Percentiles rank a stretch among this genome's conserved stretches.
Conservation (phyloP, 2,888 invertebrate genomes). For the Agrotis clavis region DNA sequence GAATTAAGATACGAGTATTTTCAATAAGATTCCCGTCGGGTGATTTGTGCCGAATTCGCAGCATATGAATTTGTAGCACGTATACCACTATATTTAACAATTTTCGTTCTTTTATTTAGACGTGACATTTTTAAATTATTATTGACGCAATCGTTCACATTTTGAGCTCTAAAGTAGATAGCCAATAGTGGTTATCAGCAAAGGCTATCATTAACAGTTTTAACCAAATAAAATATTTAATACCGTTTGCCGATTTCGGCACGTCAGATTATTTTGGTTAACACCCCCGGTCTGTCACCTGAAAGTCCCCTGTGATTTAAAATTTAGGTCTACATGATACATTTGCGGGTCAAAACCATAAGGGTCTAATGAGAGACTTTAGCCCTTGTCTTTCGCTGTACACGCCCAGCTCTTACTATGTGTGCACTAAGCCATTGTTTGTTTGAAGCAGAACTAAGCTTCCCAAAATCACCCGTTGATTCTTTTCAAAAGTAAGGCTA, state of each 20-base stretch:
- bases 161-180: constrained; percentile 30
- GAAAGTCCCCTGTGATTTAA: background rate
- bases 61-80: background rate
- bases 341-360: background rate
- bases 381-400: background rate
- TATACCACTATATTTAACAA: background rate
- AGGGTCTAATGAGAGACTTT: background rate
- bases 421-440: background rate
- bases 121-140: constrained; percentile 6
- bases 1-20: background rate
- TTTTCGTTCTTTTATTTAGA: background rate
- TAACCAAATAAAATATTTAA: background rate
- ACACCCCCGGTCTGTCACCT: background rate
- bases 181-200: constrained; percentile 18
- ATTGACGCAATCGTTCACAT: constrained; percentile 13
- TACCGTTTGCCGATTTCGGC: background rate
- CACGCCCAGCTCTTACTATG: background rate
- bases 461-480: background rate
- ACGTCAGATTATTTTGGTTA: background rate
- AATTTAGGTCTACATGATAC: background rate
- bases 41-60: background rate
- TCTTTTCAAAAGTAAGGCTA: background rate
- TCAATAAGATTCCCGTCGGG: too few species aligned
- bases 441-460: background rate
- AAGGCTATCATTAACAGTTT: constrained; percentile 35